Conservation (phyloP, 2,113 vertebrate species). For the Oryzias melastigma region DNA sequence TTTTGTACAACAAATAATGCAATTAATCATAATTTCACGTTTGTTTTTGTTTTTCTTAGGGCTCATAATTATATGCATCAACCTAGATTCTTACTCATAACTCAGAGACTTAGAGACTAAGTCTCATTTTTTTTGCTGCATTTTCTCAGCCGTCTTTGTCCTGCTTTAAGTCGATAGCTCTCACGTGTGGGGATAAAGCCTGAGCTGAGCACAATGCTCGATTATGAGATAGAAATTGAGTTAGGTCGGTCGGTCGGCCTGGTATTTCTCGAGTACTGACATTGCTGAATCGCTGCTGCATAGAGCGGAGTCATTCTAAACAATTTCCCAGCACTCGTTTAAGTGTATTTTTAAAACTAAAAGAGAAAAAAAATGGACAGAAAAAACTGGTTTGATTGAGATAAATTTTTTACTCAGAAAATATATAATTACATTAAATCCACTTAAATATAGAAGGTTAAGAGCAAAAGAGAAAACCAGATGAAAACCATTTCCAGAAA, state of each 20-base stretch:
- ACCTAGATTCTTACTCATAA: constrained; percentile 24
- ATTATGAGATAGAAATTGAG: constrained; percentile 8
- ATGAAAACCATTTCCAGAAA: neutral
- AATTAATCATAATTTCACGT: neutral
- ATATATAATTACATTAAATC: too few species aligned
- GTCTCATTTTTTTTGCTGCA: constrained; percentile 2
- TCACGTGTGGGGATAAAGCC: constrained; percentile 3
- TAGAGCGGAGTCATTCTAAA: neutral
- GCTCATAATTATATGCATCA: constrained; percentile 37
- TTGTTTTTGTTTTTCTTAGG: neutral
- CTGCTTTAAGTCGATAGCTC: constrained; percentile 9
- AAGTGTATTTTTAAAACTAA: neutral
- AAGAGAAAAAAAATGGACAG: neutral
- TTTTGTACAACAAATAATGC: neutral
- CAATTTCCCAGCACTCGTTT: constrained; percentile 2
- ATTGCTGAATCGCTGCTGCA: constrained; percentile 1
- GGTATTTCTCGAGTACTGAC: constrained; percentile 8
- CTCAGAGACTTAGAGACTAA: constrained; percentile 5
- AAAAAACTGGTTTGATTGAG: too few species aligned
- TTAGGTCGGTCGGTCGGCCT: constrained; percentile 7
- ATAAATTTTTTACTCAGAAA: too few species aligned
- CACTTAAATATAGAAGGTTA: too few species aligned
- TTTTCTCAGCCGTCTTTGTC: constrained; percentile 17
- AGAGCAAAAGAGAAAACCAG: too few species aligned
- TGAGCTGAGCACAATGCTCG: constrained; percentile 6